These are phyloP conservation scores for Pionites leucogaster DNA, from an alignment of 2,113 vertebrate species.

Conservation along the genomic window DNA sequence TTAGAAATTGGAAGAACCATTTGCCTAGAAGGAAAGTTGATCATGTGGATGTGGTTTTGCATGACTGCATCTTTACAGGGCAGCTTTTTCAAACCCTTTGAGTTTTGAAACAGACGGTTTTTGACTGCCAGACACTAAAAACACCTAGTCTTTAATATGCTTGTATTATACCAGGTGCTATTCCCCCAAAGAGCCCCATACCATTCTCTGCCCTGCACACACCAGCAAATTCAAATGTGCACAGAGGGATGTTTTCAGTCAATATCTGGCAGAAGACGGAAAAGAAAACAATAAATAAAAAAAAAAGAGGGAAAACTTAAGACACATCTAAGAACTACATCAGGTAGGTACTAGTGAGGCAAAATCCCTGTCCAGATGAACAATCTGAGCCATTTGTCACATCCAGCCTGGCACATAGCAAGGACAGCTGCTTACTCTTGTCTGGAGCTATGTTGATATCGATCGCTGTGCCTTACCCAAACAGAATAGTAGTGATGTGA, in stretches of 20 bases:
- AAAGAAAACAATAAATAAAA: neutral
- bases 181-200: neutral
- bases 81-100: neutral
- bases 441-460: neutral
- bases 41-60: neutral
- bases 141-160: neutral
- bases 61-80: neutral
- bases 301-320: neutral
- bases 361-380: neutral
- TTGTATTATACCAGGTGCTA: neutral
- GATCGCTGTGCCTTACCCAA: neutral
- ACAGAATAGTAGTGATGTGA: fast-evolving
- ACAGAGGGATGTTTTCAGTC: neutral
- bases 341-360: neutral
- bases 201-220: neutral
- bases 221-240: neutral
- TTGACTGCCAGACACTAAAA: neutral
- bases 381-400: neutral
- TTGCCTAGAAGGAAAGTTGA: neutral
- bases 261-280: neutral
- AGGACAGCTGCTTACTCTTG: neutral
- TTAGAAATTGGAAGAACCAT: neutral
- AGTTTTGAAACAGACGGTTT: neutral
- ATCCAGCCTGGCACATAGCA: neutral
- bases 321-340: neutral